phyloP scores from a whole-genome alignment of 2,113 vertebrate species.

The Brachyistius frenatus region DNA sequence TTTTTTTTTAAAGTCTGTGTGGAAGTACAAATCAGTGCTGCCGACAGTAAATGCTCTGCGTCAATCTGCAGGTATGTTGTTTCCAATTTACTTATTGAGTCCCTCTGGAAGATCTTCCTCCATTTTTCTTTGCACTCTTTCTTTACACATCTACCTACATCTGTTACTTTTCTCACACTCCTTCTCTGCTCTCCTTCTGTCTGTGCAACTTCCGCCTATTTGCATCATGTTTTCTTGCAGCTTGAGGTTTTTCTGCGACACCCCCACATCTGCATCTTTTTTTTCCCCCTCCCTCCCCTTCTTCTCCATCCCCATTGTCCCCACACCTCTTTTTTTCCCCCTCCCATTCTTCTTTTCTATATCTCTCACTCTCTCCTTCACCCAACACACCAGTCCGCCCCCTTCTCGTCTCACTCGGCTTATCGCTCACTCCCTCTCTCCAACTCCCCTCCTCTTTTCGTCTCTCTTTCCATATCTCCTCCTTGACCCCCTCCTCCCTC shows the following conservation, averaged over 20 bases:
- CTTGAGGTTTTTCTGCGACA: conserved; percentile 42
- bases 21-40: not conserved
- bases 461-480: conserved; percentile 32
- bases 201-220: conserved; percentile 23
- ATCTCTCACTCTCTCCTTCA: conserved; percentile 47
- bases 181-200: not conserved
- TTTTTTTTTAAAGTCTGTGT: not conserved
- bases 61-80: not conserved
- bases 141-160: conserved; percentile 18
- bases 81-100: conserved; percentile 1
- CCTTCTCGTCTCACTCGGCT: conserved; percentile 10
- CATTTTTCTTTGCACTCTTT: conserved; percentile 4
- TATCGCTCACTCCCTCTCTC: conserved; percentile 46
- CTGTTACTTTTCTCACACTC: conserved; percentile 23
- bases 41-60: not conserved
- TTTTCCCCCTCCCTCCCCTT: not conserved
- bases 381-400: conserved; percentile 19
- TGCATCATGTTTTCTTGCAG: conserved; percentile 33
- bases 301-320: conserved; percentile 1
- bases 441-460: conserved; percentile 19
- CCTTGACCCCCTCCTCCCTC: conserved; percentile 12
- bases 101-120: not conserved
- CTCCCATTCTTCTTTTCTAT: conserved; percentile 12
- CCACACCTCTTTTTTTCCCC: not conserved
- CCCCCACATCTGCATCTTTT: conserved; percentile 56